Conservation (phyloP, 1,140 invertebrate genomes). For the Drosophila nikananu region DNA sequence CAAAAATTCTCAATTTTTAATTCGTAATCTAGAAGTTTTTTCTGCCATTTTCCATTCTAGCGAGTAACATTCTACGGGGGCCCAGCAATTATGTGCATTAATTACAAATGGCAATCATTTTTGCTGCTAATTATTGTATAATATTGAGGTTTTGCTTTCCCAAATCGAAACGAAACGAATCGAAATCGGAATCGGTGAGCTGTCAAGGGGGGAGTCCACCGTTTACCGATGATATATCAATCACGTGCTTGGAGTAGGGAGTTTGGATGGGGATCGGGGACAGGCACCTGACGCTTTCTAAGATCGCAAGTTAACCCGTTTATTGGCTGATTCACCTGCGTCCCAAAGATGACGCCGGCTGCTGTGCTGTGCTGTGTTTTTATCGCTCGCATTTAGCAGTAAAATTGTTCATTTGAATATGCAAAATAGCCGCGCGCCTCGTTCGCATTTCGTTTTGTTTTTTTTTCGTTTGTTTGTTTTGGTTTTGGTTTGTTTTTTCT, state of each 20-base stretch:
- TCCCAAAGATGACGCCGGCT: conserved; percentile 45
- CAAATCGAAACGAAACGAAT: conserved; percentile 52
- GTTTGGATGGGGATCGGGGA: not conserved
- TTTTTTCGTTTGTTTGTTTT: conserved; percentile 31
- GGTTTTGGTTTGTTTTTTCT: conserved; percentile 22
- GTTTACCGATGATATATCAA: conserved; percentile 55
- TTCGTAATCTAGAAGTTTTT: conserved; percentile 26
- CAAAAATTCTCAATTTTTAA: conserved; percentile 60
- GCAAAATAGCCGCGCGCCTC: conserved; percentile 69
- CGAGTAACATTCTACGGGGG: conserved; percentile 37
- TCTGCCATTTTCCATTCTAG: conserved; percentile 55
- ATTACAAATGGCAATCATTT: conserved; percentile 79
- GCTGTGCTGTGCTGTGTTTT: conserved; percentile 25
- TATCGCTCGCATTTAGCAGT: conserved; percentile 46
- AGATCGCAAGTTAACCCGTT: conserved; percentile 45
- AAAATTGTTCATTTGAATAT: conserved; percentile 73
- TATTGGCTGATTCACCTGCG: conserved; percentile 59
- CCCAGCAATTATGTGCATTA: conserved; percentile 79
- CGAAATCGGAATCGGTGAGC: conserved; percentile 19
- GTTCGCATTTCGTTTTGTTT: conserved; percentile 50
- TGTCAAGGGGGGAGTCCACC: conserved; percentile 36
- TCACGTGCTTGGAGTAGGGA: conserved; percentile 36
- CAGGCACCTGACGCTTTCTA: conserved; percentile 43
- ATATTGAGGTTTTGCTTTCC: conserved; percentile 77
- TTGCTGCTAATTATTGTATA: conserved; percentile 77